Conservation (phyloP, 2,888 invertebrate genomes). For the Empis stercorea region DNA sequence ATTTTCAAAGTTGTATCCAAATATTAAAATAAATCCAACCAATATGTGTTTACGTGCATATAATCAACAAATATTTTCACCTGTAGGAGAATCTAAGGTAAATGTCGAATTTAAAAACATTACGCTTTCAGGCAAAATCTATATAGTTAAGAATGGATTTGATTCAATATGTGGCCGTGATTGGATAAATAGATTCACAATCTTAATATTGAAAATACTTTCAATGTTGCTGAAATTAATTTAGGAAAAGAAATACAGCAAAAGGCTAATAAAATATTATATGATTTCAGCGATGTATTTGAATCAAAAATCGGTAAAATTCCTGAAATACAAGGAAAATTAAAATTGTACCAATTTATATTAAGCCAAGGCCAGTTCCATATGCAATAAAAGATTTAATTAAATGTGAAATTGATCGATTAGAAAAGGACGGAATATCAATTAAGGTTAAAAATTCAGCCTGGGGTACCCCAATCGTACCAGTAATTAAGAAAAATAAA, state of each 20-base stretch:
- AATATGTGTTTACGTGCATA: conserved; percentile 1
- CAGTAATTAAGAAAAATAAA: conserved; percentile 7
- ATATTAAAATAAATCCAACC: conserved; percentile 2
- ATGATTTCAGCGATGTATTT: conserved; percentile 7
- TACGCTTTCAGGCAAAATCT: neutral
- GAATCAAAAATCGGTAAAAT: conserved; percentile 7
- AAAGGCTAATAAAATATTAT: conserved; percentile 2
- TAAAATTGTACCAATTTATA: conserved; percentile 6
- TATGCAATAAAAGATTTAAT: conserved; percentile 5
- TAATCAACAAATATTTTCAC: conserved; percentile 3
- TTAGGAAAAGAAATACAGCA: neutral
- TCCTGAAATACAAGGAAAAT: conserved; percentile 3
- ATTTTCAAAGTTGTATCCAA: conserved; percentile 2
- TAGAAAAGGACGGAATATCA: conserved; percentile 4
- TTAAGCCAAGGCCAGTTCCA: conserved; percentile 3
- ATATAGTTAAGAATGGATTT: conserved; percentile 4
- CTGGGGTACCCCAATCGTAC: conserved; percentile 7
- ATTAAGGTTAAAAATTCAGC: conserved; percentile 10
- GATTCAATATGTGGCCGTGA: conserved; percentile 5
- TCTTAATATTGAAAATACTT: neutral
- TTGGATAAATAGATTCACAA: conserved; percentile 1
- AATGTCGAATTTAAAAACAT: neutral
- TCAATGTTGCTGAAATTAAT: conserved; percentile 1
- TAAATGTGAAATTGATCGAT: conserved; percentile 4
- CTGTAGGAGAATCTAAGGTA: conserved; percentile 2